Percentiles rank a stretch among this genome's conserved stretches.
These are phyloP conservation scores for Rhagologus leucostigma DNA, from an alignment of 2,113 vertebrate species.

Conservation along the genomic window DNA sequence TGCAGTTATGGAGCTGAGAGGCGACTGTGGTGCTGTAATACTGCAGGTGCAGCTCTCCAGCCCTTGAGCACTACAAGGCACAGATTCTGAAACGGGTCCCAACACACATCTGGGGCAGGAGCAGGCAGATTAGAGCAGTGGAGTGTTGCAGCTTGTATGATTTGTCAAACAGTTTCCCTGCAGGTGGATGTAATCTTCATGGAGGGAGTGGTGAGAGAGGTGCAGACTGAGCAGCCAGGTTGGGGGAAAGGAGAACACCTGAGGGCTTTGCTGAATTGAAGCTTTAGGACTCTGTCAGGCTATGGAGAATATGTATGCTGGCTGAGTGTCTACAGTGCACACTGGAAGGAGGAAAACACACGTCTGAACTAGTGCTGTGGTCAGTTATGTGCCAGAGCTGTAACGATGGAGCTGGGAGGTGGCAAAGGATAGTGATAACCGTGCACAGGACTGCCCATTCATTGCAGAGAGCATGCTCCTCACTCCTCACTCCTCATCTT, in stretches of 20 bases:
- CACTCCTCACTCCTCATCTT: background rate
- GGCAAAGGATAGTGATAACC: background rate
- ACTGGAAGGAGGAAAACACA: background rate
- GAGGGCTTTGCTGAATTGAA: background rate
- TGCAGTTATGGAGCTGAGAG: background rate
- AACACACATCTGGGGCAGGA: background rate
- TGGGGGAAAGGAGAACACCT: fast-evolving
- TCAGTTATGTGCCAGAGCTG: background rate
- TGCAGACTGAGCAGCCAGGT: background rate
- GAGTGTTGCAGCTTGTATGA: background rate
- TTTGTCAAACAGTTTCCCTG: background rate
- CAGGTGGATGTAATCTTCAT: fast-evolving
- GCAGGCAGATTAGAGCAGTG: background rate
- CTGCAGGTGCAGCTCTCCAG: background rate
- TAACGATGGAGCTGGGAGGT: background rate
- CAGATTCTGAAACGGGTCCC: background rate
- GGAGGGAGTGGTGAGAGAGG: background rate
- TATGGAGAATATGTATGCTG: fast-evolving
- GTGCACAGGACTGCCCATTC: background rate
- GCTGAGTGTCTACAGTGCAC: fast-evolving
- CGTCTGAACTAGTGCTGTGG: background rate
- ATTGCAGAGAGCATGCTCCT: fast-evolving
- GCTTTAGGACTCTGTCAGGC: background rate
- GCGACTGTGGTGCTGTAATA: fast-evolving
- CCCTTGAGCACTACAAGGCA: background rate